Conservation (phyloP, 2,113 vertebrate genomes). For the Pogona vitticeps region DNA sequence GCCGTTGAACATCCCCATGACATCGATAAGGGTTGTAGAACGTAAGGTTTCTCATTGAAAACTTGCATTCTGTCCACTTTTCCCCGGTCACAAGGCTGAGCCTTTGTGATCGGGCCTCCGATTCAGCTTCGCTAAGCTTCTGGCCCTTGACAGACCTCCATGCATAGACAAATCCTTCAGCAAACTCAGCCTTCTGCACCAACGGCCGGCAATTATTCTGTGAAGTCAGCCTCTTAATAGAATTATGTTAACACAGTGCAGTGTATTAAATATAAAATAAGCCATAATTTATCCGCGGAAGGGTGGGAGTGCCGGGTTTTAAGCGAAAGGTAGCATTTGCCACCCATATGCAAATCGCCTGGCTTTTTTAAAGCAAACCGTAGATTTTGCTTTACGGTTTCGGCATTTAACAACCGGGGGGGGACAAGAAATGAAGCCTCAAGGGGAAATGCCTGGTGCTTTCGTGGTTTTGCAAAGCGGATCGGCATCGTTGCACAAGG, state of each 20-base stretch:
- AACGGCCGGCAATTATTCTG: conserved; percentile 68
- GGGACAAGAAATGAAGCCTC: conserved; percentile 69
- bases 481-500: conserved; percentile 46
- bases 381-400: conserved; percentile 70
- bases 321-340: conserved; percentile 64
- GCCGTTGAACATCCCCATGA: too few species aligned
- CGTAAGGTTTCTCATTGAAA: too few species aligned
- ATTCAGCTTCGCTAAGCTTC: too few species aligned
- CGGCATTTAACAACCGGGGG: conserved; percentile 73
- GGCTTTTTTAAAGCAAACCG: conserved; percentile 56
- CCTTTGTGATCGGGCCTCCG: too few species aligned
- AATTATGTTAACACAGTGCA: conserved; percentile 70
- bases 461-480: conserved; percentile 42
- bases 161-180: conserved; percentile 32
- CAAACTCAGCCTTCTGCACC: conserved; percentile 53
- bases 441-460: conserved; percentile 57
- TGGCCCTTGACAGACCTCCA: not conserved
- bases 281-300: conserved; percentile 41
- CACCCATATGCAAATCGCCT: conserved; percentile 62
- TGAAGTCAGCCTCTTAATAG: conserved; percentile 69
- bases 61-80: too few species aligned
- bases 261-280: conserved; percentile 72
- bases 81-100: too few species aligned
- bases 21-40: too few species aligned
- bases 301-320: conserved; percentile 4